phyloP scores from a whole-genome alignment of 2,113 vertebrate species.

The Eurypyga helias region DNA sequence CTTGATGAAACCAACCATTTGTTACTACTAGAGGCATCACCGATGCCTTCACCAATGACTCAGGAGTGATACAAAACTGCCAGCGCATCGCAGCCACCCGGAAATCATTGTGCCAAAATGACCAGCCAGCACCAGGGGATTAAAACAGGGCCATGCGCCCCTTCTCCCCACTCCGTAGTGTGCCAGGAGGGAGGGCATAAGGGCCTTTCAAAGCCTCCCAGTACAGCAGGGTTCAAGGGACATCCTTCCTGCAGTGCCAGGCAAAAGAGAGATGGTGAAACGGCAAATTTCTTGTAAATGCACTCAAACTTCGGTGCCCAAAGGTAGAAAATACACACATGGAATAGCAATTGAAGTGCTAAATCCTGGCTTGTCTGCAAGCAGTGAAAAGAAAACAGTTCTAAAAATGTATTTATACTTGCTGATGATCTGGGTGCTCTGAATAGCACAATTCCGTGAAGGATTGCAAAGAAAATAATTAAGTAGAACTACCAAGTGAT shows the following conservation, averaged over 20 bases:
- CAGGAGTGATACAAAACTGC: background rate
- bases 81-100: background rate
- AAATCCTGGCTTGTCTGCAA: background rate
- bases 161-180: background rate
- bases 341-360: background rate
- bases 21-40: background rate
- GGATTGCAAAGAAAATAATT: background rate
- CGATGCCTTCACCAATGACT: background rate
- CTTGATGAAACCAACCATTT: background rate
- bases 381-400: background rate
- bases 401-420: background rate
- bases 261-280: background rate
- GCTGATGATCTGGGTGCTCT: background rate
- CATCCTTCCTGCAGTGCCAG: background rate
- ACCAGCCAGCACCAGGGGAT: rapidly evolving
- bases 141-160: background rate
- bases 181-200: background rate
- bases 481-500: background rate
- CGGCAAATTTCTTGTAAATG: background rate
- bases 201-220: background rate
- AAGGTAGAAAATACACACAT: background rate
- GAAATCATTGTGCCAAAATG: background rate
- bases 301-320: background rate
- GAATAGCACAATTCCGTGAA: background rate
- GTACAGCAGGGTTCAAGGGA: background rate